These are phyloP conservation scores for Lipotes vexillifer DNA, from an alignment of 2,113 vertebrate genomes.

Conservation along the genomic window DNA sequence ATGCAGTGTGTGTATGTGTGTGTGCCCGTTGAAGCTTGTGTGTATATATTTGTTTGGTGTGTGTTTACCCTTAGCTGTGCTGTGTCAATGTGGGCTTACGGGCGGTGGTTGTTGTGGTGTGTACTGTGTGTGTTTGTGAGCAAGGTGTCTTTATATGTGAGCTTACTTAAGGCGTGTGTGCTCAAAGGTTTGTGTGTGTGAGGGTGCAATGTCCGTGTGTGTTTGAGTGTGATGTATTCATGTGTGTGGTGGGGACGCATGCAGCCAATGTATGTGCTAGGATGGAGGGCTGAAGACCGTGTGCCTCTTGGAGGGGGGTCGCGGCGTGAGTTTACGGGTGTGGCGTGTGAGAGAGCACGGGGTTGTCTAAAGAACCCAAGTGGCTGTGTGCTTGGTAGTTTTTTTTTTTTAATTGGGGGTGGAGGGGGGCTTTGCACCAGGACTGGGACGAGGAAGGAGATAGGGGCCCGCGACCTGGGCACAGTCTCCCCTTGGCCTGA, in stretches of 20 bases:
- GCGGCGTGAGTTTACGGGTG: not conserved
- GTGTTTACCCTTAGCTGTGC: slow-evolving; percentile 5
- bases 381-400: not conserved
- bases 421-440: not conserved
- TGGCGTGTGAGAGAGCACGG: slow-evolving; percentile 3
- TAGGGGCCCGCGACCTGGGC: not conserved
- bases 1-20: not conserved
- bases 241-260: not conserved
- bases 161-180: not conserved
- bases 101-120: not conserved
- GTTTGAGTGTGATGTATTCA: not conserved
- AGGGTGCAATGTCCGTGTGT: not conserved
- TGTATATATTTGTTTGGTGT: not conserved
- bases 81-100: not conserved
- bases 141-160: not conserved
- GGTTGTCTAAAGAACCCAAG: not conserved
- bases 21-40: not conserved
- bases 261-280: not conserved
- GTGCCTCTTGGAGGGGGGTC: slow-evolving; percentile 3
- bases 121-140: not conserved
- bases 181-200: slow-evolving; percentile 38
- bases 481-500: not conserved
- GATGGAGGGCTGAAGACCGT: not conserved
- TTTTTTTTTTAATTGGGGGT: not conserved
- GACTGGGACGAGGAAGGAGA: not conserved